Percentiles rank a stretch among this genome's conserved stretches.
Conservation (phyloP, 1,140 invertebrate species). For the Bombus pascuorum region DNA sequence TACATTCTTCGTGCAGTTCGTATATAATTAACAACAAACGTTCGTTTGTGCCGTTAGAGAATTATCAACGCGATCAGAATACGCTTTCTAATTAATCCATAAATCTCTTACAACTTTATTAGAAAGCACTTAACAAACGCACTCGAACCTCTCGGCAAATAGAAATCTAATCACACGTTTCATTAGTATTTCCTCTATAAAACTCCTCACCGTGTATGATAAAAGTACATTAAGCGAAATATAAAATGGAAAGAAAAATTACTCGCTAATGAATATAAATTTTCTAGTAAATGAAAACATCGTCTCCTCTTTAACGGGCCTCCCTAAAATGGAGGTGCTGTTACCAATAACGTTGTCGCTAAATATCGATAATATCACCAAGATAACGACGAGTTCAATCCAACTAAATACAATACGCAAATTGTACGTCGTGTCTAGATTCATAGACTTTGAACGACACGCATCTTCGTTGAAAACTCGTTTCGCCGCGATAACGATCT, state of each 20-base stretch:
- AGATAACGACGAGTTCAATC: background rate
- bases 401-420: too few relatives aligned
- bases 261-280: background rate
- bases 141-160: background rate
- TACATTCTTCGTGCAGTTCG: background rate
- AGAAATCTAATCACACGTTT: conserved; percentile 30
- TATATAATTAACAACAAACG: conserved; percentile 28
- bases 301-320: background rate
- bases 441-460: accelerated
- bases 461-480: background rate
- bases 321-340: background rate
- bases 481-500: background rate
- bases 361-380: background rate
- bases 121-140: conserved; percentile 27
- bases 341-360: background rate
- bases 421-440: background rate
- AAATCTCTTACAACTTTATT: conserved; percentile 21
- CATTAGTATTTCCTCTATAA: background rate
- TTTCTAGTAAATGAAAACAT: background rate
- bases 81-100: conserved; percentile 30
- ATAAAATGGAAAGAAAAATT: background rate
- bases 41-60: background rate
- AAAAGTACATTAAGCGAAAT: background rate
- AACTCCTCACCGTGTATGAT: background rate
- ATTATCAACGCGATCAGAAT: conserved; percentile 18